A percentile compares a stretch with the other conserved stretches of the same genome.
Evolutionary conservation across 1,140 invertebrate species (phyloP).

Genomic region (Potamilus streckersoni): DNA sequence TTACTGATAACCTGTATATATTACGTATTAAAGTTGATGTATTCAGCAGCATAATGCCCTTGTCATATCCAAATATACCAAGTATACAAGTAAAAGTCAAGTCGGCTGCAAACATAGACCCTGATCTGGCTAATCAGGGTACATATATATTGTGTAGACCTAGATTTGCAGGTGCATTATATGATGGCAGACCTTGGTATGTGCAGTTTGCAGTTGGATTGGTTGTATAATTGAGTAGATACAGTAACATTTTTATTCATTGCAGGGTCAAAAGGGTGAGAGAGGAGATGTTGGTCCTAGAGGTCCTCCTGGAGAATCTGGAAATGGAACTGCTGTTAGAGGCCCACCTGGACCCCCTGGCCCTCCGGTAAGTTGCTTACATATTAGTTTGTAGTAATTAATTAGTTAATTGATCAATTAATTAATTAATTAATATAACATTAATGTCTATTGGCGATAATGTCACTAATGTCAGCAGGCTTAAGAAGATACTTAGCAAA

Average conservation of each 20-base stretch:
- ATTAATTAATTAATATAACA: neutral
- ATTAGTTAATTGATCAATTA: no score
- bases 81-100: no score
- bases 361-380: conserved; percentile 19
- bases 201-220: no score
- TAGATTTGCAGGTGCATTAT: no score
- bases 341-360: conserved; percentile 46
- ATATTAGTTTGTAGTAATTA: neutral
- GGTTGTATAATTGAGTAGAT: neutral
- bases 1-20: no score
- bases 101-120: no score
- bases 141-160: no score
- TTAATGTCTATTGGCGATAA: neutral
- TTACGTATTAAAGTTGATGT: no score
- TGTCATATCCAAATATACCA: no score
- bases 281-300: conserved; percentile 24
- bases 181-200: no score
- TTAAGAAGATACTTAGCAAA: neutral
- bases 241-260: conserved; percentile 6
- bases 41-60: no score
- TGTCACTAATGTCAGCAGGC: neutral
- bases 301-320: conserved; percentile 1
- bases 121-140: no score
- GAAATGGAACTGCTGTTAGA: conserved; percentile 7
- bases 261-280: conserved; percentile 49